Evolutionary conservation across 2,113 vertebrate genomes (phyloP).

Genomic region (Leptosomus discolor): DNA sequence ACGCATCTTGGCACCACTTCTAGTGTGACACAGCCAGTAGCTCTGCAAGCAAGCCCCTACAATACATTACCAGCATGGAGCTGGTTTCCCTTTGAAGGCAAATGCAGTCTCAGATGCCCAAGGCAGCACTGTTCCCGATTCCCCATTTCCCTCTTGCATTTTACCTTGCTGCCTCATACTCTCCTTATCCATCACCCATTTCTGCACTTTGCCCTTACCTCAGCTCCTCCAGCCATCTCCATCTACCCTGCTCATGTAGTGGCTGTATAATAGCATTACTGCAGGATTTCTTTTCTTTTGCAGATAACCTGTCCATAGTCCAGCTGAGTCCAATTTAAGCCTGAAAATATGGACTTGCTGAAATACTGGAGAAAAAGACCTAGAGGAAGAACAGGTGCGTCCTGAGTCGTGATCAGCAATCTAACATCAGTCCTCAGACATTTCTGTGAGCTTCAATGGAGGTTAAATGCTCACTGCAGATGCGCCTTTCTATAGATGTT

Average conservation of each 20-base stretch:
- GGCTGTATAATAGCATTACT: not conserved
- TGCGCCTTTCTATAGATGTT: rapidly evolving
- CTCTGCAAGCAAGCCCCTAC: not conserved
- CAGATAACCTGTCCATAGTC: not conserved
- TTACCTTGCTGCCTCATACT: not conserved
- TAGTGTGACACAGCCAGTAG: not conserved
- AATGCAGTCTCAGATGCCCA: not conserved
- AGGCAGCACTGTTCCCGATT: not conserved
- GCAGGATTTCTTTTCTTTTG: not conserved
- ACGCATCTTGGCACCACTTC: not conserved
- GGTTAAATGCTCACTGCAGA: not conserved
- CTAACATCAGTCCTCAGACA: not conserved
- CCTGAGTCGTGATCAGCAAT: not conserved
- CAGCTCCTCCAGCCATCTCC: not conserved
- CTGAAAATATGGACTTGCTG: not conserved
- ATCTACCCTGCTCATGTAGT: not conserved
- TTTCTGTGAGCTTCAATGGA: not conserved
- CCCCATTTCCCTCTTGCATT: not conserved
- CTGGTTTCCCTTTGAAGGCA: not conserved
- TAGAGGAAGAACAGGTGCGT: not conserved
- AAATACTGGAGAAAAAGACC: not conserved
- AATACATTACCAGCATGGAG: not conserved
- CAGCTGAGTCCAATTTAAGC: not conserved
- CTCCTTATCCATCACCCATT: not conserved
- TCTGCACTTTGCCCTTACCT: not conserved